phyloP scores from a whole-genome alignment of 2,113 vertebrate genomes.

The Microcebus lehilahytsara region DNA sequence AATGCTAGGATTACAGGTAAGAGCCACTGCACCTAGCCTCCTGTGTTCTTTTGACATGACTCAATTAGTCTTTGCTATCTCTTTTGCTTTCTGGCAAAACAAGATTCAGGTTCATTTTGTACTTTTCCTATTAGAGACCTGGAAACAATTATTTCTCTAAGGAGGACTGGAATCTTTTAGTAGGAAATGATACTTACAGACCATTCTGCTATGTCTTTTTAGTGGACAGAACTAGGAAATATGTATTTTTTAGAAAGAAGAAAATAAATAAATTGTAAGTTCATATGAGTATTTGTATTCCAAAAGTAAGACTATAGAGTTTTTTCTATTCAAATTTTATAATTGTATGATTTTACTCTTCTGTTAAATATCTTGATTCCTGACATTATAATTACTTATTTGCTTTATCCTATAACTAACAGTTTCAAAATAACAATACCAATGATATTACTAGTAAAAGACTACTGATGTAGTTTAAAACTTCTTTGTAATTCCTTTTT shows the following conservation, averaged over 20 bases:
- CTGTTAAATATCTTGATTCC: neutral
- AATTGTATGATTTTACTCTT: neutral
- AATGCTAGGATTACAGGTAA: too few relatives aligned
- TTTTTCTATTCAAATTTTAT: neutral
- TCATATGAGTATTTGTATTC: neutral
- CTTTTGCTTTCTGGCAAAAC: conserved; percentile 30
- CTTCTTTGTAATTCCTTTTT: too few relatives aligned
- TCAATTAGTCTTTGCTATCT: conserved; percentile 6
- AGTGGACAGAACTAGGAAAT: neutral
- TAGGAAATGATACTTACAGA: conserved; percentile 38
- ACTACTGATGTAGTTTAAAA: neutral
- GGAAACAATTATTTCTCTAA: conserved; percentile 37
- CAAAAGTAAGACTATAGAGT: neutral
- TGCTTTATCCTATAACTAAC: neutral
- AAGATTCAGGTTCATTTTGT: conserved; percentile 23
- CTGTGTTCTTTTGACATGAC: neutral
- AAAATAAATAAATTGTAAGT: neutral
- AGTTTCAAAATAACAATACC: neutral
- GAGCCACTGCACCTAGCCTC: too few relatives aligned
- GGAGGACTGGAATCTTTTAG: neutral
- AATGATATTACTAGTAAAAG: neutral
- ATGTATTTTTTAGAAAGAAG: neutral
- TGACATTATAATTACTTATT: neutral
- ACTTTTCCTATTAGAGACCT: neutral
- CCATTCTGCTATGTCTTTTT: neutral